Evolutionary conservation across 2,888 invertebrate species (phyloP).

Genomic region (Torymus auratus): DNA sequence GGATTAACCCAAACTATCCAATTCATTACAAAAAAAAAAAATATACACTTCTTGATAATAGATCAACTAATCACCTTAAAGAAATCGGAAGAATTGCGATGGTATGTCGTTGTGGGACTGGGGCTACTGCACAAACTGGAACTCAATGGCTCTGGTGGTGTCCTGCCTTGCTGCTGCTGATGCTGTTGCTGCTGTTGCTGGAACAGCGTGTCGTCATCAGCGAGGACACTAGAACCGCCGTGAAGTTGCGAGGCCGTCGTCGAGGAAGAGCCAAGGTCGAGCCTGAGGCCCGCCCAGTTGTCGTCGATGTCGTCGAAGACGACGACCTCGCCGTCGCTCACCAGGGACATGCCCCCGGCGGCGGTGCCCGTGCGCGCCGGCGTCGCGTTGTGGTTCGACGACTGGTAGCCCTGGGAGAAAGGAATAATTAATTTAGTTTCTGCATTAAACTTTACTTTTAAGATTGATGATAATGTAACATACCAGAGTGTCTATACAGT

Average conservation of each 20-base stretch:
- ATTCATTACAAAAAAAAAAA: too few species aligned
- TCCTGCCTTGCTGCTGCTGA: slow-evolving; percentile 65
- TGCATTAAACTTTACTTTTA: not conserved
- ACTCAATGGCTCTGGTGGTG: slow-evolving; percentile 72
- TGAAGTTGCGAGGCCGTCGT: slow-evolving; percentile 4
- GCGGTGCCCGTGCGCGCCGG: slow-evolving; percentile 69
- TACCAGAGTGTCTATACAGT: slow-evolving; percentile 72
- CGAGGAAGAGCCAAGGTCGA: slow-evolving; percentile 68
- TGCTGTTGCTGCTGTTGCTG: slow-evolving; percentile 39
- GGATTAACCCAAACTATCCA: too few species aligned
- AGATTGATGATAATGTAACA: not conserved
- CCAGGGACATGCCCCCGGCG: slow-evolving; percentile 73
- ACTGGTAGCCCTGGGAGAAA: slow-evolving; percentile 55
- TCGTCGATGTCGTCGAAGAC: slow-evolving; percentile 93
- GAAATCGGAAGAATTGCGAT: slow-evolving; percentile 77
- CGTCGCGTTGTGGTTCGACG: slow-evolving; percentile 72
- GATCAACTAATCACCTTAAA: slow-evolving; percentile 73
- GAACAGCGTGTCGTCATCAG: slow-evolving; percentile 31
- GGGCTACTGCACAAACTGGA: slow-evolving; percentile 75
- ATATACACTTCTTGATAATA: too few species aligned
- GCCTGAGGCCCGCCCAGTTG: slow-evolving; percentile 82
- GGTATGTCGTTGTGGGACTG: slow-evolving; percentile 74
- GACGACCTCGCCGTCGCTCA: slow-evolving; percentile 87
- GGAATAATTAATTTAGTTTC: not conserved
- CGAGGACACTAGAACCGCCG: slow-evolving; percentile 25